phyloP scores from a whole-genome alignment of 2,888 invertebrate species.

The Gortyna flavago region DNA sequence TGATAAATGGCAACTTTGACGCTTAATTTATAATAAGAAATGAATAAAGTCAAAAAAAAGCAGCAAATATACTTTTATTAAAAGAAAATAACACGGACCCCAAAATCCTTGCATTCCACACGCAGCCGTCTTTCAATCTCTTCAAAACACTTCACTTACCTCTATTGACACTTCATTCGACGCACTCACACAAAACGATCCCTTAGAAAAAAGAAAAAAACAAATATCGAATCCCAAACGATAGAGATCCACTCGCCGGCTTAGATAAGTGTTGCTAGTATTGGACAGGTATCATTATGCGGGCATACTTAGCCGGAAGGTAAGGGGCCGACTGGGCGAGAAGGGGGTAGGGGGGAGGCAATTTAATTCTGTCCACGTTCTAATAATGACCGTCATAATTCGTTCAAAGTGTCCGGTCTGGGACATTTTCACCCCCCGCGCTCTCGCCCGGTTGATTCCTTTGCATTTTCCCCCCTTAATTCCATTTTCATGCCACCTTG shows the following conservation, averaged over 20 bases:
- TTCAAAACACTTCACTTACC: slow-evolving; percentile 61
- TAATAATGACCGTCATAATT: slow-evolving; percentile 92
- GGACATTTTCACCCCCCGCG: slow-evolving; percentile 85
- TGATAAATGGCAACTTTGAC: background rate
- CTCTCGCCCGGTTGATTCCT: slow-evolving; percentile 85
- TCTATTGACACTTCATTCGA: slow-evolving; percentile 65
- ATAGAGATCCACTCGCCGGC: slow-evolving; percentile 75
- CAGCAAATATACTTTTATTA: background rate
- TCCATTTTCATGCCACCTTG: slow-evolving; percentile 90
- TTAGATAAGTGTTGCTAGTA: slow-evolving; percentile 85
- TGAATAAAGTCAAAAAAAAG: background rate
- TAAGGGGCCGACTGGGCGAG: slow-evolving; percentile 70
- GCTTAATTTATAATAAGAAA: background rate
- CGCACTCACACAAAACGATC: slow-evolving; percentile 61
- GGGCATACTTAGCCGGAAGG: slow-evolving; percentile 88
- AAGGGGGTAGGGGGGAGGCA: slow-evolving; percentile 84
- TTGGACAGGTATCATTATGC: slow-evolving; percentile 89
- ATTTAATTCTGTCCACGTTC: slow-evolving; percentile 92
- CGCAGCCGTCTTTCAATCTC: slow-evolving; percentile 46
- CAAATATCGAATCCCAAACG: slow-evolving; percentile 65
- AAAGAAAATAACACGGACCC: slow-evolving; percentile 8
- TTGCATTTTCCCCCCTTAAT: slow-evolving; percentile 89
- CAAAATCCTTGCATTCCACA: slow-evolving; percentile 45
- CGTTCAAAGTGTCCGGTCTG: slow-evolving; percentile 91
- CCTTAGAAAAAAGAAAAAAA: slow-evolving; percentile 64